phyloP scores from a whole-genome alignment of 1,140 invertebrate species.

The Drosophila ananassae region DNA sequence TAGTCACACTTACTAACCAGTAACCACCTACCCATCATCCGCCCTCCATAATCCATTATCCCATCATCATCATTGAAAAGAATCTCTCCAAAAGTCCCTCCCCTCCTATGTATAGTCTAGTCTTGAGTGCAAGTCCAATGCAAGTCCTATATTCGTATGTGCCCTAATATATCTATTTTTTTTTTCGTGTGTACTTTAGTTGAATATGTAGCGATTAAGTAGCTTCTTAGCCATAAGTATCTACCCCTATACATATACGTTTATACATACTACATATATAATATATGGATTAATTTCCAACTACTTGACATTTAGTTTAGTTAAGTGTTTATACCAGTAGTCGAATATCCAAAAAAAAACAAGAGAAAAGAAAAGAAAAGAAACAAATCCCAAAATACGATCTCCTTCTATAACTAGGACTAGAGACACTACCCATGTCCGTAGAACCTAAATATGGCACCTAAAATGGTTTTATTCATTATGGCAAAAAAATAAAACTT shows the following conservation, averaged over 20 bases:
- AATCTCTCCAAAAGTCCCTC: neutral
- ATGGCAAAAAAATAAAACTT: slow-evolving; percentile 51
- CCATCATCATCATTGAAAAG: too few relatives aligned
- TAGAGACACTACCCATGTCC: slow-evolving; percentile 24
- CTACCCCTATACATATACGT: slow-evolving; percentile 13
- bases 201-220: slow-evolving; percentile 43
- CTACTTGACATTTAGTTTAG: slow-evolving; percentile 24
- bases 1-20: slow-evolving; percentile 62
- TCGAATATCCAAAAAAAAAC: slow-evolving; percentile 32
- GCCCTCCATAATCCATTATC: too few relatives aligned
- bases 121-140: slow-evolving; percentile 65
- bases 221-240: slow-evolving; percentile 39
- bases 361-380: too few relatives aligned
- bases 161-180: slow-evolving; percentile 17
- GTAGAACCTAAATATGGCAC: slow-evolving; percentile 43
- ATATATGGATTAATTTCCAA: neutral
- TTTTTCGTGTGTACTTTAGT: slow-evolving; percentile 48
- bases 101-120: slow-evolving; percentile 66
- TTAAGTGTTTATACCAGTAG: slow-evolving; percentile 49
- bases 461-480: slow-evolving; percentile 47
- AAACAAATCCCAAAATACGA: too few relatives aligned
- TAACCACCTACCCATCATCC: slow-evolving; percentile 53
- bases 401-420: neutral
- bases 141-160: slow-evolving; percentile 7
- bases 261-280: neutral